These are phyloP conservation scores for Mirza zaza DNA, from an alignment of 2,113 vertebrate species.

Conservation along the genomic window DNA sequence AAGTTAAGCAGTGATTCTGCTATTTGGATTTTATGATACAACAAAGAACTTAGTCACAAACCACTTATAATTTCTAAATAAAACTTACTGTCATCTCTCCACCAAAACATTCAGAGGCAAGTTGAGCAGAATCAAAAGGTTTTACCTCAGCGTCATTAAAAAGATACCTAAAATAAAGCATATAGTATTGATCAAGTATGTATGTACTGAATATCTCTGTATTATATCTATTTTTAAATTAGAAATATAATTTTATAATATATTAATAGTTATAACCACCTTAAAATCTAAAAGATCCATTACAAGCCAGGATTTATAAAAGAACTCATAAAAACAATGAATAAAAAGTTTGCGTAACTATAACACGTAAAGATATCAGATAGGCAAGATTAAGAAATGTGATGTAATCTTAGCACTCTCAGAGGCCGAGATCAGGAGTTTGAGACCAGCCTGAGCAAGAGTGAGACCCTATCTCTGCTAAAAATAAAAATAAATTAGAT, in stretches of 20 bases:
- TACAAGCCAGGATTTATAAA: neutral
- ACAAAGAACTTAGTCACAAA: neutral
- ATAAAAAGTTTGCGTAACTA: neutral
- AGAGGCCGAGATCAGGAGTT: too few species aligned
- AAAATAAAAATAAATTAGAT: too few species aligned
- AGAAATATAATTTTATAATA: neutral
- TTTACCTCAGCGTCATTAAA: slow-evolving; percentile 99
- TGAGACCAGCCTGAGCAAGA: too few species aligned
- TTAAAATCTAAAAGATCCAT: slow-evolving; percentile 11
- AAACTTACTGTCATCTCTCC: slow-evolving; percentile 97
- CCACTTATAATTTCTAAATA: slow-evolving; percentile 44
- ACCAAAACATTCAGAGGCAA: slow-evolving; percentile 98
- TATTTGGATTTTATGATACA: slow-evolving; percentile 15
- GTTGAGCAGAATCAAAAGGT: slow-evolving; percentile 97
- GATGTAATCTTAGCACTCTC: too few species aligned
- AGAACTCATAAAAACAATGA: neutral
- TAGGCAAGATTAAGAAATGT: neutral
- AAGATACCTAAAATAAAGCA: slow-evolving; percentile 91
- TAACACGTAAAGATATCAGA: neutral
- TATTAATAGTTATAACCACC: neutral
- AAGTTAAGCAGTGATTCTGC: neutral
- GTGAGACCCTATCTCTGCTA: too few species aligned
- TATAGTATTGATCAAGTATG: neutral
- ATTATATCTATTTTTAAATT: neutral
- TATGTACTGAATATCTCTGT: neutral